phyloP scores from a whole-genome alignment of 2,888 invertebrate genomes.

The Platynereis dumerilii region DNA sequence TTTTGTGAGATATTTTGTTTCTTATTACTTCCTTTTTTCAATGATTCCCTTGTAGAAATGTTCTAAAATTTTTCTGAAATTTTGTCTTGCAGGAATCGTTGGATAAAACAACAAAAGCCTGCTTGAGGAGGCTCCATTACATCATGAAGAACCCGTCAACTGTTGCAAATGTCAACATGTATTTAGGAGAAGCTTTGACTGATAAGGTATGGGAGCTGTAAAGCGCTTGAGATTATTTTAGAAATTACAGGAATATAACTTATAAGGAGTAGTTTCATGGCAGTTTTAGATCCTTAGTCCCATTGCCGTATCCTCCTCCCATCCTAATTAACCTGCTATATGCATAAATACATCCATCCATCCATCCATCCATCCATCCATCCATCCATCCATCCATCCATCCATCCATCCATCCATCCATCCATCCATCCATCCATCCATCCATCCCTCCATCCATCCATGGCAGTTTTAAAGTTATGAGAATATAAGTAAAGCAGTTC shows the following conservation, averaged over 20 bases:
- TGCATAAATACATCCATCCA: slow-evolving; percentile 5
- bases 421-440: not conserved
- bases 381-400: not conserved
- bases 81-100: slow-evolving; percentile 35
- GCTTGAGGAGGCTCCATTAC: slow-evolving; percentile 72
- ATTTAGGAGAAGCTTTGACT: slow-evolving; percentile 71
- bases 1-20: no score
- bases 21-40: no score
- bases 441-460: no score
- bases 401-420: not conserved
- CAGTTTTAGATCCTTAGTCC: no score
- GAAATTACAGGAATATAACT: no score
- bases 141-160: slow-evolving; percentile 71
- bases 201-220: slow-evolving; percentile 56
- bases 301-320: no score
- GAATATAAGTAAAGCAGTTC: no score
- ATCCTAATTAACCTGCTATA: no score
- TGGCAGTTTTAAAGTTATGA: not conserved
- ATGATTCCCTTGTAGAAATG: no score
- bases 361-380: not conserved
- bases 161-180: slow-evolving; percentile 69
- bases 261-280: no score
- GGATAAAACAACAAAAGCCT: slow-evolving; percentile 75
- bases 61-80: not conserved
- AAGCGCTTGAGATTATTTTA: no score